Conservation (phyloP, 2,888 invertebrate genomes). For the Dione vanillae region DNA sequence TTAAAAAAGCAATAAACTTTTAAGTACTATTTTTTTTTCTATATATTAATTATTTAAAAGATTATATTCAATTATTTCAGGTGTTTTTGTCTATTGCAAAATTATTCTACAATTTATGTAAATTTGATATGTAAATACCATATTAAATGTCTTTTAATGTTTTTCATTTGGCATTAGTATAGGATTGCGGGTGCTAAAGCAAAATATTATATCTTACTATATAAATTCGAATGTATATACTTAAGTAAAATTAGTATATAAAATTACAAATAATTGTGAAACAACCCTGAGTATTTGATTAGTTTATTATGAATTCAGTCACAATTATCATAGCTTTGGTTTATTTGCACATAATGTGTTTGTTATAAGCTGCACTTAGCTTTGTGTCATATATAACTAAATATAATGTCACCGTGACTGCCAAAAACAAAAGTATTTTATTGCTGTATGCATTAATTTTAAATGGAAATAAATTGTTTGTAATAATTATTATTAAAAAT, state of each 20-base stretch:
- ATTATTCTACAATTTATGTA: not conserved
- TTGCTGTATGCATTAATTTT: slow-evolving; percentile 59
- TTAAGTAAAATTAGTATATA: slow-evolving; percentile 15
- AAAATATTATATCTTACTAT: slow-evolving; percentile 45
- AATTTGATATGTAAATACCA: slow-evolving; percentile 4
- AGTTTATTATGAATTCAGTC: slow-evolving; percentile 14
- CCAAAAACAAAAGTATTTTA: slow-evolving; percentile 73
- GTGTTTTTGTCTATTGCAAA: not conserved
- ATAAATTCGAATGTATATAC: slow-evolving; percentile 29
- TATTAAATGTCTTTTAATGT: slow-evolving; percentile 34
- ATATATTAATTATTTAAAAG: too few relatives aligned
- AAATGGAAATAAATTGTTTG: not conserved
- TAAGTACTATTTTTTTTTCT: not conserved
- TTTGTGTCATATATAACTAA: slow-evolving; percentile 15
- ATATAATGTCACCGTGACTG: slow-evolving; percentile 62
- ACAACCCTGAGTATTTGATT: slow-evolving; percentile 19
- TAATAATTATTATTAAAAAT: not conserved
- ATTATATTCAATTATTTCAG: not conserved
- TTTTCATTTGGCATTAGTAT: slow-evolving; percentile 68
- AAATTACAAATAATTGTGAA: slow-evolving; percentile 1
- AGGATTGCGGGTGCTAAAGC: slow-evolving; percentile 72
- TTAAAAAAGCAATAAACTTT: not conserved
- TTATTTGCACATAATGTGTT: slow-evolving; percentile 21
- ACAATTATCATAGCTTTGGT: slow-evolving; percentile 2
- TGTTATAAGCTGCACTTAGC: slow-evolving; percentile 28